Base-by-base conservation (phyloP, 1,140 invertebrate species). In the Atta cephalotes region DNA sequence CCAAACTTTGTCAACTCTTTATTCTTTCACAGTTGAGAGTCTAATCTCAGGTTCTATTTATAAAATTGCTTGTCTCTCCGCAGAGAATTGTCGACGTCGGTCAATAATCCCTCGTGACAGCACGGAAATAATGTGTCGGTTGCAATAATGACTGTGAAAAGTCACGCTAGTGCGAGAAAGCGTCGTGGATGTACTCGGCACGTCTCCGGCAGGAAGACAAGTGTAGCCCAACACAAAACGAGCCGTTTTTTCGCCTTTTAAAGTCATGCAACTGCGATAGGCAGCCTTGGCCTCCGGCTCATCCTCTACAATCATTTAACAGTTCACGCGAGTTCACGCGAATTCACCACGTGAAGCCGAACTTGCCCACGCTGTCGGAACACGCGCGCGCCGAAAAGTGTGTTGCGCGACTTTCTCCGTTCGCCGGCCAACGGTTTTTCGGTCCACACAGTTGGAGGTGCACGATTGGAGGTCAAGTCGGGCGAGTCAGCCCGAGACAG, bases 351-450 rank as follows among this genome's bases (percentile, higher is more conserved):
- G 25, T 25, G 49, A 12, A 45, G 4, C 16, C 49, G 66, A 87
- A 79, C 45, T 28, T 31, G 3, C 28, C 3, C 25, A 63, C 60
- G 87, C 87, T 3, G 18, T 18, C 16, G 9, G 49, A 51, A 74
- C 71, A 68, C 68, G 74, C 6, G 58, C 39, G 3, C 14, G 21
- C 35, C 45, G 84, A 88, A 91, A 92, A 92, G 88, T 90, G 53
- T 91, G 91, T 78, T 92, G 89, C 90, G 80, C 80, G 85, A 91
- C 91, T 92, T 92, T 92, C 91, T 91, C 89, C 87, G 85, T 79
- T 90, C 65, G 82, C 35, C 90, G 88, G 86, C 78, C 90, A 90
- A 91, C 89, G 89, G 87, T 90, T 90, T 91, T 90, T 91, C 77
- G 88, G 77, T 90, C 90, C 80, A 85, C 58, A 58, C 58, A 58